These are phyloP conservation scores for Microctenopoma steveboyesi DNA, from an alignment of 2,797 vertebrate species.

Conservation along the genomic window DNA sequence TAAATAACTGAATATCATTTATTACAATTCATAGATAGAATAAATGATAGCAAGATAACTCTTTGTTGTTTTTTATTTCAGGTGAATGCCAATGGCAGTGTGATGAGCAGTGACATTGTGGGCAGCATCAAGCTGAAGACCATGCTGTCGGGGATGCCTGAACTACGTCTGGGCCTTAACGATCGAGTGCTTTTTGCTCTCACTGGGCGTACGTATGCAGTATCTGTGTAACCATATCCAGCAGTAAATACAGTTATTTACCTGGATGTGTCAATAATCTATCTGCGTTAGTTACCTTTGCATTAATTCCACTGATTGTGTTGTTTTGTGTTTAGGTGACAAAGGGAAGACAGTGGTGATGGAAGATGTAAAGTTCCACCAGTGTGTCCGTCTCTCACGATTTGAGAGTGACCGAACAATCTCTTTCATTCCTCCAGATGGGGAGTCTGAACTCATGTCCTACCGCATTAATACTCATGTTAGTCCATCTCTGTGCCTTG, in stretches of 20 bases:
- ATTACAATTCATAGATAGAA: neutral
- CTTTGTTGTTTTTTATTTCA: conserved; percentile 56
- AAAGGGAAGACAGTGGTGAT: conserved; percentile 92
- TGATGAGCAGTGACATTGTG: conserved; percentile 94
- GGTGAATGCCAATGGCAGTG: conserved; percentile 92
- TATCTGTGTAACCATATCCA: neutral
- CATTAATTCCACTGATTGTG: neutral
- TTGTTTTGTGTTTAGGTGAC: conserved; percentile 80
- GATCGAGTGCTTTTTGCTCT: conserved; percentile 93
- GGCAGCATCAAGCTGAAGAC: conserved; percentile 94
- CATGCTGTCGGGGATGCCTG: conserved; percentile 95
- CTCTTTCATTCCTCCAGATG: conserved; percentile 94
- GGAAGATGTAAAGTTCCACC: conserved; percentile 96
- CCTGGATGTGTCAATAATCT: neutral
- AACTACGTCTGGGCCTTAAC: conserved; percentile 92
- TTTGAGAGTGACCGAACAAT: conserved; percentile 94
- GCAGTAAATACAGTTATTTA: neutral
- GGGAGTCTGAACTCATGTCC: conserved; percentile 95
- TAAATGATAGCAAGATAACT: no score
- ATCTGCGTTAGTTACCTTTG: neutral
- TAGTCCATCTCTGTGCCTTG: conserved; percentile 20
- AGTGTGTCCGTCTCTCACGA: conserved; percentile 93
- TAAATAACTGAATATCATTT: neutral
- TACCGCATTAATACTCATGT: conserved; percentile 94
- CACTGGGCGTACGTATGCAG: conserved; percentile 86